Evolutionary conservation across 1,140 invertebrate species (phyloP).

Genomic region (Drosophila ercepeae): DNA sequence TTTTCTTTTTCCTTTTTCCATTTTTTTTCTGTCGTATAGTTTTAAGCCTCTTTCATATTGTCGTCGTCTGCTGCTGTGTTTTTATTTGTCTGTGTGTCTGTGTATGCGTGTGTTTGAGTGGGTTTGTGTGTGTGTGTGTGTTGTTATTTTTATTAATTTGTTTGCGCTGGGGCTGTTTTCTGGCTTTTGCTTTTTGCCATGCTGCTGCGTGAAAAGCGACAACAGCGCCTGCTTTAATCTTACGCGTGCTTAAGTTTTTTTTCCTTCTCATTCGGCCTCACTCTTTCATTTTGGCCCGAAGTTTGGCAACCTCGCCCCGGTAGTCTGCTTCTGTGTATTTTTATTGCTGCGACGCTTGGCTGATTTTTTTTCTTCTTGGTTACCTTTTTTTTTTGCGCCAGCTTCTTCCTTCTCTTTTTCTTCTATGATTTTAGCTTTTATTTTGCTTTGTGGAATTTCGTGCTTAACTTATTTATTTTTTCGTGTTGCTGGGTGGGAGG

Average conservation of each 20-base stretch:
- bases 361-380: slow-evolving; percentile 45
- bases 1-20: slow-evolving; percentile 19
- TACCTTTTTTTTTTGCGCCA: slow-evolving; percentile 16
- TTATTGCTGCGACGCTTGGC: slow-evolving; percentile 70
- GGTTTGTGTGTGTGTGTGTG: slow-evolving; percentile 25
- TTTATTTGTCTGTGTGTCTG: neutral
- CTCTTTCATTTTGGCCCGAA: slow-evolving; percentile 39
- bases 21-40: slow-evolving; percentile 26
- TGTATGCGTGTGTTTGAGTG: slow-evolving; percentile 11
- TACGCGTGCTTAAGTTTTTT: slow-evolving; percentile 75
- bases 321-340: slow-evolving; percentile 55
- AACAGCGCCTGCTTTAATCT: slow-evolving; percentile 71
- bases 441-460: slow-evolving; percentile 59
- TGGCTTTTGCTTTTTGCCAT: slow-evolving; percentile 33
- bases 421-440: slow-evolving; percentile 35
- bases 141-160: slow-evolving; percentile 57
- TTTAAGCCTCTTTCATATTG: slow-evolving; percentile 37
- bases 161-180: slow-evolving; percentile 48
- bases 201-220: slow-evolving; percentile 34
- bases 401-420: slow-evolving; percentile 15
- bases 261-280: slow-evolving; percentile 12
- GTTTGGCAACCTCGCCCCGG: slow-evolving; percentile 55
- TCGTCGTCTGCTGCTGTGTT: slow-evolving; percentile 13
- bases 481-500: no score
- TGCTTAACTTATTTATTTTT: slow-evolving; percentile 74